Percentiles rank a stretch among this genome's conserved stretches.
Conservation (phyloP, 2,797 vertebrate genomes). For the Enteromius anoplus region DNA sequence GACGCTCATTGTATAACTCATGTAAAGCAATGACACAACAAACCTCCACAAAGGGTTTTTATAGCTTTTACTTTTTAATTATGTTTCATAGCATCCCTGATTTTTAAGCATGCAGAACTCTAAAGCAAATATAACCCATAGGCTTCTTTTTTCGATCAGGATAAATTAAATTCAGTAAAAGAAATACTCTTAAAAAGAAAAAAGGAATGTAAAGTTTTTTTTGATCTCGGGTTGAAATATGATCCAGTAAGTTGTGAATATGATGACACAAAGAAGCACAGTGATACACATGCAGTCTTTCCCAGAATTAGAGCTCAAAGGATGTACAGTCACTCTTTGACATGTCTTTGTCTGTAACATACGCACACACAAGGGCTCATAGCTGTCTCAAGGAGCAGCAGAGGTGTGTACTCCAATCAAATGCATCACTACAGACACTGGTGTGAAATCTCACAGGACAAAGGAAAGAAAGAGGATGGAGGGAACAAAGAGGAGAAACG, state of each 20-base stretch:
- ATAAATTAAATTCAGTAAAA: neutral
- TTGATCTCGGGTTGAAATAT: neutral
- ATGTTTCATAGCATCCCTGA: neutral
- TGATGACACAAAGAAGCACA: neutral
- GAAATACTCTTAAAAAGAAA: neutral
- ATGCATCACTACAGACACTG: slow-evolving; percentile 74
- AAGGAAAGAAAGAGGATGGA: slow-evolving; percentile 42
- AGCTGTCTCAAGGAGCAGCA: slow-evolving; percentile 64
- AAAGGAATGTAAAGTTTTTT: neutral
- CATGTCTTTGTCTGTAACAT: slow-evolving; percentile 19
- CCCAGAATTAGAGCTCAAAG: neutral
- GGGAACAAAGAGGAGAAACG: slow-evolving; percentile 27
- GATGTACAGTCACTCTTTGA: slow-evolving; percentile 8
- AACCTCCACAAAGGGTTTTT: slow-evolving; percentile 20
- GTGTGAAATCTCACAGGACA: slow-evolving; percentile 65
- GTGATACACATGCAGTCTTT: neutral
- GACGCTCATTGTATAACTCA: slow-evolving; percentile 11
- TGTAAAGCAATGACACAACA: slow-evolving; percentile 7
- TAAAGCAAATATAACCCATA: neutral
- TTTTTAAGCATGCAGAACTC: neutral
- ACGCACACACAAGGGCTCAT: neutral
- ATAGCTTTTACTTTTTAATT: neutral
- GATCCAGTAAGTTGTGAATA: neutral
- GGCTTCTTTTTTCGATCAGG: neutral
- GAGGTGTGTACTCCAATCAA: slow-evolving; percentile 75